Conservation (phyloP, 2,888 invertebrate genomes). For the Ochlodes sylvanus region DNA sequence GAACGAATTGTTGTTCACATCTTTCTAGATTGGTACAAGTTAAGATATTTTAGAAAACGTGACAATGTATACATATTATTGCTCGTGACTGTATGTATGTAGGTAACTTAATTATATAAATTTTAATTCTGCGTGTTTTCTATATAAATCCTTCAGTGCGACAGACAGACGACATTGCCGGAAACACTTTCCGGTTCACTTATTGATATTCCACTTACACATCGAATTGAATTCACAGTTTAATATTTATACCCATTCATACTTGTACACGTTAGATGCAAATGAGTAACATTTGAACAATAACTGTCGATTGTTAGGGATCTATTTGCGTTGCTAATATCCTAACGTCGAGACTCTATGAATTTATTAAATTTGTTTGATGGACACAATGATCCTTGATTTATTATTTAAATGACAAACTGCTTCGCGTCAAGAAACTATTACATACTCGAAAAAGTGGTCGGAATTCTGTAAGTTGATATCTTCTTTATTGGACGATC, state of each 20-base stretch:
- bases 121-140: background rate
- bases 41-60: too few species aligned
- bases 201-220: background rate
- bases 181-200: background rate
- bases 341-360: background rate
- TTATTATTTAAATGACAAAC: too few species aligned
- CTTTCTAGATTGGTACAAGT: too few species aligned
- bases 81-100: too few species aligned
- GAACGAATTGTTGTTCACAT: too few species aligned
- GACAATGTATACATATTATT: too few species aligned
- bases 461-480: too few species aligned
- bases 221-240: constrained; percentile 6
- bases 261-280: background rate
- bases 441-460: too few species aligned
- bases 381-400: too few species aligned
- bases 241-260: constrained; percentile 2
- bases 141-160: background rate
- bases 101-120: too few species aligned
- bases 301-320: background rate
- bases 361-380: background rate
- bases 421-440: too few species aligned
- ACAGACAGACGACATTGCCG: background rate
- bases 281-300: constrained; percentile 4
- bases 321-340: constrained; percentile 7
- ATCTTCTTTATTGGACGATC: too few species aligned